Evolutionary conservation across 2,797 vertebrate species (phyloP).

Genomic region (Setipinna tenuifilis): DNA sequence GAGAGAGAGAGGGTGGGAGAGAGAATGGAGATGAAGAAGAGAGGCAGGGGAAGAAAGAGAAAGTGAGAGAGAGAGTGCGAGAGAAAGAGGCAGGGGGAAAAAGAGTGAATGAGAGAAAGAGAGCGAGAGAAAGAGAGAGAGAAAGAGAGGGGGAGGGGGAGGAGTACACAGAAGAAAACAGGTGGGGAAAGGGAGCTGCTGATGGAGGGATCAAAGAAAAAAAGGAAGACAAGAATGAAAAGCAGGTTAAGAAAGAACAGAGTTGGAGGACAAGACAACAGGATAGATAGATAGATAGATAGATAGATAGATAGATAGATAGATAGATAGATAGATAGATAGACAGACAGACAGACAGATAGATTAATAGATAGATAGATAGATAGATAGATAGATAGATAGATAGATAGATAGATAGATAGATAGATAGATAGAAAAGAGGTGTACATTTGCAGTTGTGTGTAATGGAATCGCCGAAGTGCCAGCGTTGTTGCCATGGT

Average conservation of each 20-base stretch:
- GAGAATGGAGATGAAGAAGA: background rate
- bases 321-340: too few species aligned
- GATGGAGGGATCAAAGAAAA: too few species aligned
- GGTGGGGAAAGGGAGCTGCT: too few species aligned
- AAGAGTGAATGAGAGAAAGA: background rate
- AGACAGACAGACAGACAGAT: constrained; percentile 17
- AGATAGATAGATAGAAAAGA: constrained; percentile 17
- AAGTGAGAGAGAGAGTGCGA: background rate
- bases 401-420: constrained; percentile 14
- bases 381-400: constrained; percentile 5
- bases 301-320: background rate
- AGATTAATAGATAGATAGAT: constrained; percentile 17
- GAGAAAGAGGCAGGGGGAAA: constrained; percentile 28
- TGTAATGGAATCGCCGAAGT: background rate
- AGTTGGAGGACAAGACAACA: too few species aligned
- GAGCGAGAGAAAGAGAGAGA: background rate
- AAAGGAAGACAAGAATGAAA: too few species aligned
- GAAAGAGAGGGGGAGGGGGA: background rate
- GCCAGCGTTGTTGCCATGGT: background rate
- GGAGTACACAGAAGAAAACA: too few species aligned
- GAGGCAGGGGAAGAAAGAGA: background rate
- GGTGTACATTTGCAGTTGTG: constrained; percentile 31
- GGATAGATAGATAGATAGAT: constrained; percentile 21
- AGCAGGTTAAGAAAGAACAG: too few species aligned
- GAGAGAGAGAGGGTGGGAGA: background rate